Evolutionary conservation across 1,140 invertebrate species (phyloP).

Genomic region (Hycleus phaleratus): DNA sequence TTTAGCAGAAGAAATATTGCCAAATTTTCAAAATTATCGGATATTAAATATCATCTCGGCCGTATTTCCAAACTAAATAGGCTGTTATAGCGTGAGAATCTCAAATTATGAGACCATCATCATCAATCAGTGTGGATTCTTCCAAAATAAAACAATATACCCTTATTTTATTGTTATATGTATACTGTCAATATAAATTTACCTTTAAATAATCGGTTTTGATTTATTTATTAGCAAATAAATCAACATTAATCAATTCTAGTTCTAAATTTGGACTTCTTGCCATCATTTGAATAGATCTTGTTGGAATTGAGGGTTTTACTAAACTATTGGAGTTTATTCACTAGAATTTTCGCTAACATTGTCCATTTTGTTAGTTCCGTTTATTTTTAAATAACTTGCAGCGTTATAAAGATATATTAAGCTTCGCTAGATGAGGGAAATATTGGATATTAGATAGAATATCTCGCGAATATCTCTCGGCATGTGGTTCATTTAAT

Average conservation of each 20-base stretch:
- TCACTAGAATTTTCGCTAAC: too few species aligned
- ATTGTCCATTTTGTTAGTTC: too few species aligned
- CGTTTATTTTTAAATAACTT: too few species aligned
- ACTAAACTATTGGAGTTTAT: too few species aligned
- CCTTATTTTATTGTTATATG: too few species aligned
- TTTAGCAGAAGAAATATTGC: constrained; percentile 39
- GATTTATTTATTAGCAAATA: not conserved
- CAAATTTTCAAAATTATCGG: constrained; percentile 47
- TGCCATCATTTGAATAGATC: constrained; percentile 50
- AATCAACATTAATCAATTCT: constrained; percentile 47
- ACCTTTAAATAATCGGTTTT: constrained; percentile 5
- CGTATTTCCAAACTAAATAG: constrained; percentile 52
- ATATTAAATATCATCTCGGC: constrained; percentile 46
- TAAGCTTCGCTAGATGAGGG: too few species aligned
- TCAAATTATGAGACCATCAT: constrained; percentile 45
- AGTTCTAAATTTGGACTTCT: constrained; percentile 54
- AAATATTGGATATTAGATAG: too few species aligned
- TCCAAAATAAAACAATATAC: too few species aligned
- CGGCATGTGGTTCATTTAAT: too few species aligned
- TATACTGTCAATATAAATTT: constrained; percentile 23
- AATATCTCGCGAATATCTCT: too few species aligned
- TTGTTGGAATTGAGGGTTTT: constrained; percentile 36
- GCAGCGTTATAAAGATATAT: too few species aligned
- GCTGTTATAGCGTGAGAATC: constrained; percentile 46
- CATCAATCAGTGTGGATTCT: constrained; percentile 58